These are phyloP conservation scores for Etheostoma spectabile DNA, from an alignment of 2,113 vertebrate species.

Conservation along the genomic window DNA sequence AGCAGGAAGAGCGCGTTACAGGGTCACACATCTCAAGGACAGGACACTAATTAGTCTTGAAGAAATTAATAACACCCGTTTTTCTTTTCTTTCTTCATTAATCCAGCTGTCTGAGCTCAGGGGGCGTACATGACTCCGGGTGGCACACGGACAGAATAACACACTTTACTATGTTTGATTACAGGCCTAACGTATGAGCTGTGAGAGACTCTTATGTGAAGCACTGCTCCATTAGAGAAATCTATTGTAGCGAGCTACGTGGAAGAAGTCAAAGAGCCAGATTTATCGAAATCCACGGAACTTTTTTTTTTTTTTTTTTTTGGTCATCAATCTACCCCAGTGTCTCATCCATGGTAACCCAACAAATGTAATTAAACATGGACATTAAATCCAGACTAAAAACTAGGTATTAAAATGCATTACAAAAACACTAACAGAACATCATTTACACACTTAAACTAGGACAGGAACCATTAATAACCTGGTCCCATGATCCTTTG, in stretches of 20 bases:
- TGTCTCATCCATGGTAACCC: no score
- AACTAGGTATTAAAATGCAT: no score
- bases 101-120: constrained; percentile 35
- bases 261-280: no score
- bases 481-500: no score
- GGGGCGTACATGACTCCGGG: neutral
- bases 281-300: no score
- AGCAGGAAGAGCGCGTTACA: constrained; percentile 3
- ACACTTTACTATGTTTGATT: constrained; percentile 35
- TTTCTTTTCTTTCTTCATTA: constrained; percentile 15
- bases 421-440: no score
- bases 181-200: constrained; percentile 17
- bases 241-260: neutral
- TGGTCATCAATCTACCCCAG: no score
- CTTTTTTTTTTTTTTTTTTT: no score
- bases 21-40: constrained; percentile 65
- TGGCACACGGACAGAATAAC: constrained; percentile 13
- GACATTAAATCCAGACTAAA: no score
- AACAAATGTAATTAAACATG: no score
- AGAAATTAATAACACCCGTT: constrained; percentile 56
- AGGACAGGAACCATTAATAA: no score
- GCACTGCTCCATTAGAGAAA: constrained; percentile 19
- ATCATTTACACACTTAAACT: no score
- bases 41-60: constrained; percentile 53
- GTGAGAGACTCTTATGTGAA: constrained; percentile 21